A percentile compares a stretch with the other conserved stretches of the same genome.
Conservation (phyloP, 2,797 vertebrate species). For the Peromyscus nudipes region DNA sequence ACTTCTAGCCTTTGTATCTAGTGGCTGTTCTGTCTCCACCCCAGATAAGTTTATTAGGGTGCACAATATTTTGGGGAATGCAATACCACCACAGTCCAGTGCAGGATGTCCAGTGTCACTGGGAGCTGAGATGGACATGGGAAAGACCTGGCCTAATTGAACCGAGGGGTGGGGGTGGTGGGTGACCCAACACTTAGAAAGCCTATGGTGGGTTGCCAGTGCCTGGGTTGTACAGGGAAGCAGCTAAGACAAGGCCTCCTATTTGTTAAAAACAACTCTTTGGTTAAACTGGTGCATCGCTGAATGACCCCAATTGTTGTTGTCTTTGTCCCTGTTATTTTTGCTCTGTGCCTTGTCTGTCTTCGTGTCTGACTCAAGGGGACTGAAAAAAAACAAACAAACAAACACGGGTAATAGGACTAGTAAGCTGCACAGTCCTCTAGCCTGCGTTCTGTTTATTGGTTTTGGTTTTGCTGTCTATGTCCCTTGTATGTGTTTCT, state of each 20-base stretch:
- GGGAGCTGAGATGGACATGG: background rate
- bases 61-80: no score
- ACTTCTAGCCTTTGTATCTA: no score
- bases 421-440: background rate
- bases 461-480: background rate
- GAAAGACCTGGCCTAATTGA: background rate
- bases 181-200: background rate
- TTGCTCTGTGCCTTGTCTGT: background rate
- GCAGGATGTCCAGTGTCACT: background rate
- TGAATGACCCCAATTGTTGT: background rate
- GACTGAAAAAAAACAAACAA: background rate
- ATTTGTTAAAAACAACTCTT: background rate
- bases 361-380: background rate
- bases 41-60: no score
- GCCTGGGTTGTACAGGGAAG: background rate
- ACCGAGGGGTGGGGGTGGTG: background rate
- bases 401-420: background rate
- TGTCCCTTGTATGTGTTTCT: background rate
- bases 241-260: background rate
- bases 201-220: background rate
- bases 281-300: background rate
- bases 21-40: no score
- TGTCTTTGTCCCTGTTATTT: background rate
- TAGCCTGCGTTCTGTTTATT: background rate
- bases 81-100: no score